A percentile compares a stretch with the other conserved stretches of the same genome.
Conservation (phyloP, 2,797 vertebrate species). For the Lutjanus argentimaculatus region DNA sequence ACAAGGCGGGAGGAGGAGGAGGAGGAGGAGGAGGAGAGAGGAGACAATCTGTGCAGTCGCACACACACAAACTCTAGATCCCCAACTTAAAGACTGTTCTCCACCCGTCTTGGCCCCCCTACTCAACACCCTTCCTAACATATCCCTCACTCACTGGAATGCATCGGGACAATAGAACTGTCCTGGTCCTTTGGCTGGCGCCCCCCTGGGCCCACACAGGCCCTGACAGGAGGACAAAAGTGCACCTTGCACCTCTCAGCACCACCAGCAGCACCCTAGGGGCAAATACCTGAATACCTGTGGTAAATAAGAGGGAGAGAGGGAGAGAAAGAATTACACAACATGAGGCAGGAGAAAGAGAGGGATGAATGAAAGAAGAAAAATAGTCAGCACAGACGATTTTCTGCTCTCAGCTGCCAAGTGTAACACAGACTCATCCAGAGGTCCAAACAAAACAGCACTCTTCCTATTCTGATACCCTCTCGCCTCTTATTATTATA, state of each 20-base stretch:
- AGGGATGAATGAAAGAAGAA: conserved; percentile 31
- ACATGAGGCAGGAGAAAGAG: conserved; percentile 35
- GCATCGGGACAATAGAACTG: conserved; percentile 80
- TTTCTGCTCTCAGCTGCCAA: conserved; percentile 61
- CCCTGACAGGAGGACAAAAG: conserved; percentile 86
- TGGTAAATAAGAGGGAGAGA: conserved; percentile 59
- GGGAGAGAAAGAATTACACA: conserved; percentile 55
- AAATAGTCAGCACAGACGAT: conserved; percentile 42
- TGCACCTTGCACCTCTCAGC: conserved; percentile 87
- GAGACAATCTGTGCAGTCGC: conserved; percentile 65
- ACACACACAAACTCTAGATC: conserved; percentile 45
- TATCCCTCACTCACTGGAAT: conserved; percentile 80
- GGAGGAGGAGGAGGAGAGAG: conserved; percentile 32
- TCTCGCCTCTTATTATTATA: conserved; percentile 13
- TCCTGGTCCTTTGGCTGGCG: conserved; percentile 68
- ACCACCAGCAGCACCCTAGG: conserved; percentile 67
- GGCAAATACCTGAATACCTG: conserved; percentile 84
- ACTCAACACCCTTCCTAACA: conserved; percentile 37
- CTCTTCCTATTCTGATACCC: conserved; percentile 21
- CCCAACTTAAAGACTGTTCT: conserved; percentile 47
- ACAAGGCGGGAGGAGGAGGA: conserved; percentile 40
- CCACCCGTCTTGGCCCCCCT: conserved; percentile 30
- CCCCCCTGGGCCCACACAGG: conserved; percentile 78
- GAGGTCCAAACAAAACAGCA: conserved; percentile 47
- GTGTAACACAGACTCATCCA: conserved; percentile 46